Conservation (phyloP, 1,140 invertebrate species). For the Amphibalanus amphitrite region DNA sequence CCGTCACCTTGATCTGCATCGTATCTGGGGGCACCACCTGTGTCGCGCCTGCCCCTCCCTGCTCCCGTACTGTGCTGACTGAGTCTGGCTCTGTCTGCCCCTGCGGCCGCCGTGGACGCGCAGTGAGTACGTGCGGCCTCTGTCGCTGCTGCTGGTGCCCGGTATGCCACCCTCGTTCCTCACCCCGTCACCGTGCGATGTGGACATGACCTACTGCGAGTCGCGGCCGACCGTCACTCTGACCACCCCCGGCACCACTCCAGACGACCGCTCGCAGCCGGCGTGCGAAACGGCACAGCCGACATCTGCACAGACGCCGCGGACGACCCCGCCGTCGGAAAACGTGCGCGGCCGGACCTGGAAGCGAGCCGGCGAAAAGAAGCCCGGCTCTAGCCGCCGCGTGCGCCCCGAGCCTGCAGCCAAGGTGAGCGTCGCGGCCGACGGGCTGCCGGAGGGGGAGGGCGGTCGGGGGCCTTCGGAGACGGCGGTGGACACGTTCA, state of each 20-base stretch:
- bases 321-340: background rate
- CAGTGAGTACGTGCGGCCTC: background rate
- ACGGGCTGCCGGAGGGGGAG: no score
- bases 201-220: background rate
- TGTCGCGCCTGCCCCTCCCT: no score
- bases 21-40: no score
- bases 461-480: background rate
- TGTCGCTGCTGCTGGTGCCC: background rate
- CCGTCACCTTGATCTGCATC: no score
- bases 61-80: no score
- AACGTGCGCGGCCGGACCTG: conserved; percentile 1
- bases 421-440: background rate
- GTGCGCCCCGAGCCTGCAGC: conserved; percentile 7
- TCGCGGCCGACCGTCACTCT: background rate
- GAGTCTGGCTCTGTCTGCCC: conserved; percentile 25
- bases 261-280: background rate
- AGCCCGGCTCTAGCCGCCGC: conserved; percentile 9
- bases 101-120: conserved; percentile 19
- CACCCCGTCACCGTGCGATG: background rate
- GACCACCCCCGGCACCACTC: background rate
- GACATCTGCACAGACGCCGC: no score
- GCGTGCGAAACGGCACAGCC: background rate
- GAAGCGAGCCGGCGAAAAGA: conserved; percentile 13
- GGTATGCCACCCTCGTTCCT: background rate
- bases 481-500: no score